A percentile compares a stretch with the other conserved stretches of the same genome.
These are phyloP conservation scores for Bos indicus DNA, from an alignment of 2,113 vertebrate genomes.

Conservation along the genomic window DNA sequence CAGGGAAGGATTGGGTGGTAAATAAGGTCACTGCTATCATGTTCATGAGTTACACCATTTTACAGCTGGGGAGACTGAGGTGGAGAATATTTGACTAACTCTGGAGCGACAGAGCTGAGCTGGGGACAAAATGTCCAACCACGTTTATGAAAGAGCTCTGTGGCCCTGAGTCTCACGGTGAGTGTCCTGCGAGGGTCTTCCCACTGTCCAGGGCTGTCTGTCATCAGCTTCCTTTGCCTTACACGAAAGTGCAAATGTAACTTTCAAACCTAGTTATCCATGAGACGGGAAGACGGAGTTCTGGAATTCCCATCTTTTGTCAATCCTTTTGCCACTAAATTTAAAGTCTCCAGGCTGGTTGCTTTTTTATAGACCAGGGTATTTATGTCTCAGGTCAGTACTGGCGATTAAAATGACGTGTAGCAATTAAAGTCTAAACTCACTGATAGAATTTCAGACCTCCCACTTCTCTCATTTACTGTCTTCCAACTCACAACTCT, in stretches of 20 bases:
- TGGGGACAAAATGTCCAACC: neutral
- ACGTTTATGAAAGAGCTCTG: neutral
- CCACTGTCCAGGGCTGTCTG: too few species aligned
- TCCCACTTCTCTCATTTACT: neutral
- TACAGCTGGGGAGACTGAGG: neutral
- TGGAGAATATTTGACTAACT: neutral
- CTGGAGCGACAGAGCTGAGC: too few species aligned
- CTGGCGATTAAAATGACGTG: neutral
- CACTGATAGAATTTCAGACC: neutral
- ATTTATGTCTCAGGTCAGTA: neutral
- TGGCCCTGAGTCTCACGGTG: neutral
- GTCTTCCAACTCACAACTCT: neutral
- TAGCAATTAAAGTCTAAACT: neutral
- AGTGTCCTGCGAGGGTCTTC: neutral
- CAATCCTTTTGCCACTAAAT: neutral
- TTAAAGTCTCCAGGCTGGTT: neutral
- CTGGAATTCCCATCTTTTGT: neutral
- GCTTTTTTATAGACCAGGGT: neutral
- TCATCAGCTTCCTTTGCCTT: neutral
- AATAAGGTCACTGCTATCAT: neutral
- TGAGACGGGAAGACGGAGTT: neutral
- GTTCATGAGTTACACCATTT: neutral
- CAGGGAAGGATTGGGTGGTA: neutral
- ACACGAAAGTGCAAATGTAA: fast-evolving
- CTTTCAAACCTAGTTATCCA: neutral